Conservation (phyloP, 2,888 invertebrate genomes). For the Cheilosia vulpina region DNA sequence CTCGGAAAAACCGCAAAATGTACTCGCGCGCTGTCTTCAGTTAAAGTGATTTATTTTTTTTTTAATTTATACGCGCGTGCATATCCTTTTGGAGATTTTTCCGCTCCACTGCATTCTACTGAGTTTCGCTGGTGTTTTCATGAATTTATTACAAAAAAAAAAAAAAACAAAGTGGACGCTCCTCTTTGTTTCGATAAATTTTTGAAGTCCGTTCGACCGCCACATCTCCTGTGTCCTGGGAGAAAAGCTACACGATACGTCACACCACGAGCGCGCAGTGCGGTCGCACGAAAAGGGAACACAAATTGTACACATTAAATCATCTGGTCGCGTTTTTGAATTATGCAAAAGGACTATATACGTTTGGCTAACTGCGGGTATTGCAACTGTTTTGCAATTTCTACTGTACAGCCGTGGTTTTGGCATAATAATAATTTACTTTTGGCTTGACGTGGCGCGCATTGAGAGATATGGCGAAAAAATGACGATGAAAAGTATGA, state of each 20-base stretch:
- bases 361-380: constrained; percentile 57
- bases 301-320: constrained; percentile 58
- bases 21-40: constrained; percentile 39
- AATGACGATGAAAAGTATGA: constrained; percentile 6
- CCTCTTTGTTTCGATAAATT: constrained; percentile 41
- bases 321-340: constrained; percentile 72
- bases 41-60: constrained; percentile 53
- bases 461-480: constrained; percentile 10
- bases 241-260: constrained; percentile 1
- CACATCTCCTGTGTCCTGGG: not conserved
- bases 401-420: constrained; percentile 41
- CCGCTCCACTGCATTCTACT: not conserved
- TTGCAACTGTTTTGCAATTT: constrained; percentile 60
- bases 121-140: not conserved
- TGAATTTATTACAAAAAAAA: constrained; percentile 42
- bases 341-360: constrained; percentile 53
- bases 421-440: constrained; percentile 62
- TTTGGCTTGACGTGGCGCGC: constrained; percentile 14
- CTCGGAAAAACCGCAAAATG: constrained; percentile 55
- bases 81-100: constrained; percentile 30
- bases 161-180: not conserved
- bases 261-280: not conserved
- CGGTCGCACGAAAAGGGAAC: not conserved
- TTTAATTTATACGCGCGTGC: constrained; percentile 20
- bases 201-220: constrained; percentile 42